Evolutionary conservation across 2,888 invertebrate species (phyloP), one percentile per base, ranked within the genome.

Genomic region (Copidosoma aretas): DNA sequence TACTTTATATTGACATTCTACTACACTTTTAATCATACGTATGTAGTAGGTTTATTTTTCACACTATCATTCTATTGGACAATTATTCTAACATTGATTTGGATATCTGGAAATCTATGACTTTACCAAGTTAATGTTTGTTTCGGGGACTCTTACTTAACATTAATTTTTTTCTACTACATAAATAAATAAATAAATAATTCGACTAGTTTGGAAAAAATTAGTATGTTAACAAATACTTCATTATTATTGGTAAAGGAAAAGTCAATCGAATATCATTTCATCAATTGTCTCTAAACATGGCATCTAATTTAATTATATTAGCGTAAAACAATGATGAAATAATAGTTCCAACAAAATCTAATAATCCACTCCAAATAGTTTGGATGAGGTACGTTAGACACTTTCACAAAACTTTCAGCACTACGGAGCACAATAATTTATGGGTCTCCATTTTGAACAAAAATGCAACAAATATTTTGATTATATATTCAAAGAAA

Each of bases 401-500:
- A n/a, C 61, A 71, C 69, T 74, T 72, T 72, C 71, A 71, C 68
- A 70, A 69, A 61, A 67, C 67, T 67, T 60, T 74, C 69, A 72
- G 75, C 75, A 74, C 74, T 76, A 75, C 74, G 69, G 62, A 74
- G 61, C 71, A 73, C 69, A 73, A 66, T 58, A 63, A 60, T 43
- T 14, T 14, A n/a, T 19, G 10, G 52, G 67, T 65, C 69, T 72
- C 69, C 69, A 72, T 72, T 72, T 52, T 52, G 1, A 3, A 4
- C 3, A 52, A 21, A 21, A 19, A 52, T 52, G 19, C 3, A 8
- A 3, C 3, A 32, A 32, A 32, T 32, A 32, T 52, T 19, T 5
- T 19, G 24, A 24, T 24, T 25, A 21, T 12, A 54, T 24, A 24
- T 10, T 25, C 24, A 24, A 14, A 15, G 8, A 54, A 10, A 4